Evolutionary conservation across 2,113 vertebrate species (phyloP).

Genomic region (Hippocampus barbouri): DNA sequence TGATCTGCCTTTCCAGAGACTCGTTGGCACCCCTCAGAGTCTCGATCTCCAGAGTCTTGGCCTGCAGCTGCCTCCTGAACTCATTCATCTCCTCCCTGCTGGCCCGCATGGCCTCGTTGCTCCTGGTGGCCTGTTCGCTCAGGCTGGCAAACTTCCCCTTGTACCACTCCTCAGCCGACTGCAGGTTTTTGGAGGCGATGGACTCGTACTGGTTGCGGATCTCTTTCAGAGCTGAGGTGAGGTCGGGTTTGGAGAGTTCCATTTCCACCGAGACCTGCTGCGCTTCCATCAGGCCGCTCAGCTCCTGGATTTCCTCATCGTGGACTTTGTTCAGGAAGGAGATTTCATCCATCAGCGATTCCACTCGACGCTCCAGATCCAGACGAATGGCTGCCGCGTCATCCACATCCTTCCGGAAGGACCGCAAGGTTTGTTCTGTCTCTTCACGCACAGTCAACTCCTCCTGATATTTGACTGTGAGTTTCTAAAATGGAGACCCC

Average conservation of each 20-base stretch:
- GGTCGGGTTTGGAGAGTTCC: conserved; percentile 75
- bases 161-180: conserved; percentile 89
- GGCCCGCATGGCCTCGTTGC: conserved; percentile 82
- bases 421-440: conserved; percentile 72
- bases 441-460: conserved; percentile 69
- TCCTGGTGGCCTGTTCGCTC: conserved; percentile 81
- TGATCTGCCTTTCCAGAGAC: conserved; percentile 84
- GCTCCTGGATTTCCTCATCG: conserved; percentile 80
- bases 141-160: conserved; percentile 81
- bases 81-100: conserved; percentile 85
- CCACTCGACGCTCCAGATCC: conserved; percentile 81
- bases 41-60: conserved; percentile 85
- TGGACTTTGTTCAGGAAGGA: conserved; percentile 79
- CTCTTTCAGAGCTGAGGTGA: conserved; percentile 83
- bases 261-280: conserved; percentile 74
- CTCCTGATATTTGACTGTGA: conserved; percentile 68
- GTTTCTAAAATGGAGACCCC: conserved; percentile 55
- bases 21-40: conserved; percentile 83
- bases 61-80: conserved; percentile 86
- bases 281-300: conserved; percentile 77
- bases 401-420: conserved; percentile 78
- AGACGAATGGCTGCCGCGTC: conserved; percentile 71
- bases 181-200: conserved; percentile 84
- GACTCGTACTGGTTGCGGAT: conserved; percentile 84
- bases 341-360: conserved; percentile 81